Evolutionary conservation across 2,113 vertebrate species (phyloP).

Genomic region (Sarotherodon lohbergeri): DNA sequence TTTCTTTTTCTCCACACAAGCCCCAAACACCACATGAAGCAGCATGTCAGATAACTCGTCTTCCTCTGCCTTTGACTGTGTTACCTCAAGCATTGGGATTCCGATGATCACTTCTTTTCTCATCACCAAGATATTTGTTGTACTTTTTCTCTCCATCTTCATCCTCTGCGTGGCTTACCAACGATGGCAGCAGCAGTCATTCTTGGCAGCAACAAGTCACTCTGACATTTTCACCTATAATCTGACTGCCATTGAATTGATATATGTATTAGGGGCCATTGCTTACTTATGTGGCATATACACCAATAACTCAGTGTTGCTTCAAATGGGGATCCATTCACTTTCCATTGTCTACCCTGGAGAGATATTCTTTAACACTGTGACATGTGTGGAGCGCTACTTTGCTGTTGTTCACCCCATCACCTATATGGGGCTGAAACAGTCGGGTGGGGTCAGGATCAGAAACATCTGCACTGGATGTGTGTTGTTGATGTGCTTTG

Average conservation of each 20-base stretch:
- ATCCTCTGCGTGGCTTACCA: accelerated
- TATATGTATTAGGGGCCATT: neutral
- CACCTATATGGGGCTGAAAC: accelerated
- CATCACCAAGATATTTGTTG: neutral
- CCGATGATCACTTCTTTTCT: neutral
- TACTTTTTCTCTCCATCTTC: neutral
- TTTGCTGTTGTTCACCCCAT: neutral
- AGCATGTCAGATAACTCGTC: neutral
- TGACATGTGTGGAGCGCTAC: neutral
- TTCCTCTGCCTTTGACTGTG: neutral
- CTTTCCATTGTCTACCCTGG: accelerated
- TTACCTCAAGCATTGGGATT: accelerated
- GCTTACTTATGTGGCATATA: neutral
- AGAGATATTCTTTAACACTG: neutral
- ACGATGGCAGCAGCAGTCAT: neutral
- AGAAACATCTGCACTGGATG: accelerated
- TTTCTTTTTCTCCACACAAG: neutral
- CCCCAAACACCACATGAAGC: neutral
- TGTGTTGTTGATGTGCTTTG: accelerated
- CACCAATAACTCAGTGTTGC: neutral
- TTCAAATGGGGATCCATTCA: accelerated
- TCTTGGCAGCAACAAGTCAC: neutral
- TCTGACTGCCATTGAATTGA: neutral
- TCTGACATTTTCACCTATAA: neutral
- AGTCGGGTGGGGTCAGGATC: neutral